These are phyloP conservation scores for Nymphalis polychloros DNA, from an alignment of 2,888 invertebrate genomes.

Conservation along the genomic window DNA sequence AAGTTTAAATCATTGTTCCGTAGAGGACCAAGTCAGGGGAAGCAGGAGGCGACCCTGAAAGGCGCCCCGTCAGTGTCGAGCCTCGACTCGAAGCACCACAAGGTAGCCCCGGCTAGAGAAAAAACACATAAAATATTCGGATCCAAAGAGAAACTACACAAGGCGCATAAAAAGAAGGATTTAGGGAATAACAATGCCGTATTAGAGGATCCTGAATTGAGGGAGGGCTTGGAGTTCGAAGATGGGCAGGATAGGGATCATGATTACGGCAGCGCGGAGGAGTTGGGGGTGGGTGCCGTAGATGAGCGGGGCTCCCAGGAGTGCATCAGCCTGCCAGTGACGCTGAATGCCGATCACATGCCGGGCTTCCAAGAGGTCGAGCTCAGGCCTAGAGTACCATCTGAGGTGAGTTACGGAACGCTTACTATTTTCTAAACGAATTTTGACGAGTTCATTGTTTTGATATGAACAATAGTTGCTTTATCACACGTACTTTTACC, in stretches of 20 bases:
- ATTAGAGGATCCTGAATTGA: slow-evolving; percentile 74
- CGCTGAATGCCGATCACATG: slow-evolving; percentile 74
- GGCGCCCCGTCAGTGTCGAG: slow-evolving; percentile 85
- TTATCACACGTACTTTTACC: slow-evolving; percentile 18
- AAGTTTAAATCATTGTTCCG: slow-evolving; percentile 96
- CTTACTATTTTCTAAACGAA: neutral
- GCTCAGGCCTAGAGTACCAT: slow-evolving; percentile 70
- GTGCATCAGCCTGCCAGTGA: slow-evolving; percentile 76
- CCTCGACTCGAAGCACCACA: slow-evolving; percentile 83
- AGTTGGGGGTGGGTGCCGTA: slow-evolving; percentile 65
- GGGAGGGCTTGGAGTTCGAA: slow-evolving; percentile 66
- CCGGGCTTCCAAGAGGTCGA: slow-evolving; percentile 77
- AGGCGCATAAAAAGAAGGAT: slow-evolving; percentile 73
- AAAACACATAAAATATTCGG: slow-evolving; percentile 78
- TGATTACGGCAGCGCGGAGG: slow-evolving; percentile 75
- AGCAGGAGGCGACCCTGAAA: slow-evolving; percentile 79
- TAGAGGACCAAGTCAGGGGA: slow-evolving; percentile 87
- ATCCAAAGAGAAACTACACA: slow-evolving; percentile 78
- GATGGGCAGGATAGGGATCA: slow-evolving; percentile 61
- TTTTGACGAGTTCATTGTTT: slow-evolving; percentile 7
- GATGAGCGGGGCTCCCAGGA: slow-evolving; percentile 74
- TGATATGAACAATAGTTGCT: slow-evolving; percentile 13
- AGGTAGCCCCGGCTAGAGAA: slow-evolving; percentile 74
- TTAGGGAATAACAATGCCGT: slow-evolving; percentile 76
- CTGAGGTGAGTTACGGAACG: slow-evolving; percentile 60